Evolutionary conservation across 2,113 vertebrate species (phyloP), one percentile per base, ranked within the genome.

Genomic region (Catharus minimus): DNA sequence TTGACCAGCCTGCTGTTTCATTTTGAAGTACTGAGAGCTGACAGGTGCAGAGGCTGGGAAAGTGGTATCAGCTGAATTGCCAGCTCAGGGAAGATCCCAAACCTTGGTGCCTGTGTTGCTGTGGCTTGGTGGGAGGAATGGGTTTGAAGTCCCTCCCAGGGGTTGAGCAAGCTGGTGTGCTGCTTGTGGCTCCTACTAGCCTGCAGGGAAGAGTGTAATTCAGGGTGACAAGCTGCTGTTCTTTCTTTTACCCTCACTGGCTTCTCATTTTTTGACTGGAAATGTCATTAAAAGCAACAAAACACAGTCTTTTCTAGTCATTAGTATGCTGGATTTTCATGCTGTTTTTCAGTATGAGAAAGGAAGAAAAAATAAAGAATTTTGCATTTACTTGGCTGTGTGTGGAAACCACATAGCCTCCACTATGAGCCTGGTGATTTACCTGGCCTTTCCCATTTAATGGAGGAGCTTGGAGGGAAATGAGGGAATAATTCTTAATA

Each of bases 251-350:
- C 43, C 4, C 27, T 79, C 8, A 2, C 24, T 81, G 15, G 16
- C 41, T 78, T 88, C 55, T 33, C 22, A 16, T 79, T 82, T 80
- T 89, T 47, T 30, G 33, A 71, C 71, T 82, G 47, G 72, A 88
- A 96, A 71, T 21, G 24, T 60, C 27, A 46, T 49, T 82, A 88
- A 49, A 82, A 72, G 39, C 19, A 55, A 65, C 11, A 26, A 72
- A 68, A 0, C 9, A 0, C 27, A 9, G 4, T 7, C 2, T 7
- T 64, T 79, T 65, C 23, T 11, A 1, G 50, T 61, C 13, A 15
- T 15, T n/a, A 22, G 36, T 19, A 9, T 66, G 49, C 68, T 92
- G 53, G 44, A 32, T 73, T 75, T 75, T 84, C 22, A 7, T 66
- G n/a, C 14, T 65, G 17, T 0, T 68, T 68, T 82, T 66, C 53